A percentile compares a stretch with the other conserved stretches of the same genome.
These are phyloP conservation scores for Poeciliopsis gracilis DNA, from an alignment of 2,797 vertebrate genomes.

Conservation along the genomic window DNA sequence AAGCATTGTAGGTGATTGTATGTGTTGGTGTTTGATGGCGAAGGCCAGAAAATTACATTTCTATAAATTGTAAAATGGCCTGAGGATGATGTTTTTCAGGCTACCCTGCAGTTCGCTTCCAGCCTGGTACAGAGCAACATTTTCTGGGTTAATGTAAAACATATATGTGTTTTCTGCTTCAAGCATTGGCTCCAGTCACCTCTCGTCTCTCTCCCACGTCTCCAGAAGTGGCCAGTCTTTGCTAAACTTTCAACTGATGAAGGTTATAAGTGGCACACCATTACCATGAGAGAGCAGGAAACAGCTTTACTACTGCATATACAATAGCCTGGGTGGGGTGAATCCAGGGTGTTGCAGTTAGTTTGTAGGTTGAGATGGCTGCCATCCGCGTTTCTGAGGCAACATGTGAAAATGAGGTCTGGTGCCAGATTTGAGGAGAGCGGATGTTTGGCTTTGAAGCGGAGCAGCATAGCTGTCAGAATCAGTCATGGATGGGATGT, in stretches of 20 bases:
- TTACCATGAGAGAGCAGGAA: conserved; percentile 46
- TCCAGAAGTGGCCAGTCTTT: conserved; percentile 41
- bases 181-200: conserved; percentile 24
- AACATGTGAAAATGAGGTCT: conserved; percentile 68
- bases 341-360: conserved; percentile 33
- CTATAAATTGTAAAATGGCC: conserved; percentile 58
- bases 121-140: conserved; percentile 42
- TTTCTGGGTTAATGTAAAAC: conserved; percentile 51
- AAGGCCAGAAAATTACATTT: conserved; percentile 59
- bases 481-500: conserved; percentile 77
- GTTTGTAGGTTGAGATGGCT: conserved; percentile 55
- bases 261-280: conserved; percentile 40
- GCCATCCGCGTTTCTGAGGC: conserved; percentile 51
- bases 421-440: conserved; percentile 47
- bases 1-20: conserved; percentile 35
- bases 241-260: conserved; percentile 18
- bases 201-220: conserved; percentile 30
- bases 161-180: conserved; percentile 52
- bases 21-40: conserved; percentile 59
- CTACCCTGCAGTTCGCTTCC: conserved; percentile 54
- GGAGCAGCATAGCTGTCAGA: conserved; percentile 74
- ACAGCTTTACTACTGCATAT: conserved; percentile 15
- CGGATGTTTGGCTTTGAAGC: conserved; percentile 71
- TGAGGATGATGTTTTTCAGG: conserved; percentile 62
- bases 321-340: conserved; percentile 20